phyloP scores from a whole-genome alignment of 2,797 vertebrate genomes.

The Champsocephalus gunnari region DNA sequence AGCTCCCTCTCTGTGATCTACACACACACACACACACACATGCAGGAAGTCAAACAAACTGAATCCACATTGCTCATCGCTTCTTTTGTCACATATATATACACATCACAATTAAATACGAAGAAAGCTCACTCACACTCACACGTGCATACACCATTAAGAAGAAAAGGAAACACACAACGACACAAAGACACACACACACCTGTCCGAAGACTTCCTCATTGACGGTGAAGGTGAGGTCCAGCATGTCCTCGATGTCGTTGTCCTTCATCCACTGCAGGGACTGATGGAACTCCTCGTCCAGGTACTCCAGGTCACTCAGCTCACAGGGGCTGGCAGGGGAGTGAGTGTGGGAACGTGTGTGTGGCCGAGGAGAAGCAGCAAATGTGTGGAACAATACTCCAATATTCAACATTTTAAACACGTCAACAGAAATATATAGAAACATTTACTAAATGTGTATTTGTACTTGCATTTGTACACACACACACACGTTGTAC shows the following conservation, averaged over 20 bases:
- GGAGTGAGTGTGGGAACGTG: not conserved
- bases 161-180: no score
- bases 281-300: slow-evolving; percentile 97
- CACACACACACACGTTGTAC: slow-evolving; percentile 33
- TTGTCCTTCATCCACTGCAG: slow-evolving; percentile 99
- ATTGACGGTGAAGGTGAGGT: slow-evolving; percentile 97
- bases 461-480: not conserved
- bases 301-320: slow-evolving; percentile 95
- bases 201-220: slow-evolving; percentile 98
- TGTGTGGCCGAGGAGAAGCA: not conserved
- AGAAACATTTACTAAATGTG: not conserved
- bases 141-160: no score
- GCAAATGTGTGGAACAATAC: not conserved
- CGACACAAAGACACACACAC: not conserved
- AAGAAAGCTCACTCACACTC: no score
- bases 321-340: slow-evolving; percentile 91
- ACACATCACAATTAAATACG: no score
- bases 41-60: no score
- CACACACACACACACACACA: no score
- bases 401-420: not conserved
- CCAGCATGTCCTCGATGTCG: slow-evolving; percentile 95
- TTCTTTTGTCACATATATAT: no score
- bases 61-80: no score
- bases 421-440: not conserved
- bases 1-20: slow-evolving; percentile 93